Evolutionary conservation across 2,888 invertebrate species (phyloP), one percentile per base, ranked within the genome.

Genomic region (Pseudococcus jackbeardsleyi): DNA sequence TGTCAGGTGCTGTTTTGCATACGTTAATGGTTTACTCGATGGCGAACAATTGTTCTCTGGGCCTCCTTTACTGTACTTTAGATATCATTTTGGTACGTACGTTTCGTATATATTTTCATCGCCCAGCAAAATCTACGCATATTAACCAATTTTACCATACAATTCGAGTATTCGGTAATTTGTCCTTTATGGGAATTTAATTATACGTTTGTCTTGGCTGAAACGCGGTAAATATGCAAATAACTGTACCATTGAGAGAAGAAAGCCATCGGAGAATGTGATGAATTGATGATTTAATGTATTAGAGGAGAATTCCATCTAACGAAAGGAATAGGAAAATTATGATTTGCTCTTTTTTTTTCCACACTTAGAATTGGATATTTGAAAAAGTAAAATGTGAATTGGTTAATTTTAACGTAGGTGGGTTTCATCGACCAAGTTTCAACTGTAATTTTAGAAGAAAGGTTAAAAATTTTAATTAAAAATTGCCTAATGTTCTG

Each of bases 1-100:
- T 82, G 39, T 22, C 42, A 46, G 46, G 79, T 82, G 42, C 42
- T 42, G 46, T 82, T 82, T 82, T 82, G 79, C 79, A 82, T 82
- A 46, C 39, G 46, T 12, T 82, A 82, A 82, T 82, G 46, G 22
- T 8, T 82, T 46, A 46, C 5, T 33, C 19, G 79, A 82, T 26
- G 79, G n/a, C 46, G 12, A 12, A 82, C 79, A 82, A 82, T 82
- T 46, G 46, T 77, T 77, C 77, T 64, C 12, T 64, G 22, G 22
- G 15, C 22, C 22, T 64, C n/a, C 17, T 72, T 42, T 42, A 9
- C 33, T 33, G 4, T 7, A 26, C 33, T 72, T 33, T 9, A 39
- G 33, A 72, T 72, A 72, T 72, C 72, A 72, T 72, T 72, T 33
- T 17, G 9, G 68, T 68, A 26, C 22, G 26, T 26, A 26, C 9